phyloP scores from a whole-genome alignment of 2,888 invertebrate genomes.

The Lathronympha strigana region DNA sequence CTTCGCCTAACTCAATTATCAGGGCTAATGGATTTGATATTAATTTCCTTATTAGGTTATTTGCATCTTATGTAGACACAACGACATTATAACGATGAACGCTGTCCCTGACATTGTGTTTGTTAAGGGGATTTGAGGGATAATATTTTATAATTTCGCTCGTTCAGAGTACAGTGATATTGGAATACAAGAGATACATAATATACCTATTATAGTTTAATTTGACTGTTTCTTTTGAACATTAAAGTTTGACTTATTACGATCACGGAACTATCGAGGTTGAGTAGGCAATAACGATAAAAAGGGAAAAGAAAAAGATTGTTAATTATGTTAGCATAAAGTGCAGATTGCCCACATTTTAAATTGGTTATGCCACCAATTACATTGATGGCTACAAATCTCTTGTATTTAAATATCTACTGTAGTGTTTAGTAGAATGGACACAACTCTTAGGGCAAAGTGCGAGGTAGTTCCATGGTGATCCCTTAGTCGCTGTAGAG shows the following conservation, averaged over 20 bases:
- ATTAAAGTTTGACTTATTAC: too few relatives aligned
- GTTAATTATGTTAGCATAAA: too few relatives aligned
- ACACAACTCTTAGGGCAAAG: neutral
- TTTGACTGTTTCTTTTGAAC: too few relatives aligned
- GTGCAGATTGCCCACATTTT: too few relatives aligned
- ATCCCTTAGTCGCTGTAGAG: constrained; percentile 84
- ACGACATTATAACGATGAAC: neutral
- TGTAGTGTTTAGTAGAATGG: neutral
- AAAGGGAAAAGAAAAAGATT: too few relatives aligned
- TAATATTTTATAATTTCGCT: neutral
- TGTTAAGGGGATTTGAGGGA: neutral
- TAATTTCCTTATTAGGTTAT: constrained; percentile 21
- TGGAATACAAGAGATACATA: neutral
- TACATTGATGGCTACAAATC: neutral
- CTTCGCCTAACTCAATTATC: constrained; percentile 49
- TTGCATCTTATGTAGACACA: constrained; percentile 21
- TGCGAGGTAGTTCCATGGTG: neutral
- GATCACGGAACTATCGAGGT: too few relatives aligned
- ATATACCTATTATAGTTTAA: too few relatives aligned
- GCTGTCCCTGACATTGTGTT: neutral
- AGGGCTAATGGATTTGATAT: constrained; percentile 28
- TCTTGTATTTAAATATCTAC: neutral
- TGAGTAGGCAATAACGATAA: too few relatives aligned
- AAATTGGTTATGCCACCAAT: too few relatives aligned
- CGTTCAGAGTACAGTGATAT: neutral